phyloP scores from a whole-genome alignment of 2,888 invertebrate genomes.

The Strigamia maritima region DNA sequence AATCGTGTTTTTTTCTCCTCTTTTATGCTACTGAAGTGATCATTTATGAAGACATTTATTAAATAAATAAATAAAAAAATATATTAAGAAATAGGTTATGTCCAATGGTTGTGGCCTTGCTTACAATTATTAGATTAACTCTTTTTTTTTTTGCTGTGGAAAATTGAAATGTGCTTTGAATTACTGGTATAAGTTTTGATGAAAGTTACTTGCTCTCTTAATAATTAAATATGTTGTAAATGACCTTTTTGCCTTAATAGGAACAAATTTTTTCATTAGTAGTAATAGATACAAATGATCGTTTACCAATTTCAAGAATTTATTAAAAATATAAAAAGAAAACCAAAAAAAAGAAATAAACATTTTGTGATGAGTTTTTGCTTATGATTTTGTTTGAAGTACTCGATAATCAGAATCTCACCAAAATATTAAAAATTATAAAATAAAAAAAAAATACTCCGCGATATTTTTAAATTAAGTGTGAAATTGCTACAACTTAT shows the following conservation, averaged over 20 bases:
- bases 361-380: background rate
- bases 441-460: background rate
- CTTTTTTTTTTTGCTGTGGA: slow-evolving; percentile 20
- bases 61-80: background rate
- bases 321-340: background rate
- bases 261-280: slow-evolving; percentile 26
- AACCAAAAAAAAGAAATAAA: background rate
- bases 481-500: background rate
- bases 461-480: background rate
- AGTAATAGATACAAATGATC: background rate
- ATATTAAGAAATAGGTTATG: background rate
- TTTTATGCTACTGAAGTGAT: background rate
- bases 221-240: slow-evolving; percentile 8
- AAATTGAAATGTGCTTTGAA: slow-evolving; percentile 24
- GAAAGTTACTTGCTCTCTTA: slow-evolving; percentile 21
- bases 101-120: slow-evolving; percentile 29
- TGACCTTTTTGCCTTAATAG: slow-evolving; percentile 29
- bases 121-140: background rate
- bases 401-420: background rate
- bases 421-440: background rate
- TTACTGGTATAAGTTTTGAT: slow-evolving; percentile 25
- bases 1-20: background rate
- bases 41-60: slow-evolving; percentile 19
- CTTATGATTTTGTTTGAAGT: background rate
- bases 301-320: background rate